phyloP scores from a whole-genome alignment of 2,888 invertebrate genomes.

The Aspidiotus destructor region DNA sequence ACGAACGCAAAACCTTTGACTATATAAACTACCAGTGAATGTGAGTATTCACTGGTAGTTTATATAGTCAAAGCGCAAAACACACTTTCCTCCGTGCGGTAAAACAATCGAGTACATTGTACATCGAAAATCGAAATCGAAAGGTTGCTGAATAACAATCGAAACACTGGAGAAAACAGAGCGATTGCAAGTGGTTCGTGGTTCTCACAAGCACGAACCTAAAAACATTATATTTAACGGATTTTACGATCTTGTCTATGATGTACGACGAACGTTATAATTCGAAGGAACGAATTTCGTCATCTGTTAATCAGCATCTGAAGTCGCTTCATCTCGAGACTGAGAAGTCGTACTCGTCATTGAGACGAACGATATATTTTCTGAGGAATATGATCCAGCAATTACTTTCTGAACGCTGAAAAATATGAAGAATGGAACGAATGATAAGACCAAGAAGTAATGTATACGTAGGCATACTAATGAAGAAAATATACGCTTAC shows the following conservation, averaged over 20 bases:
- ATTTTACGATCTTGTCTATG: neutral
- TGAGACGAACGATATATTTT: slow-evolving; percentile 8
- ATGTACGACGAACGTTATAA: neutral
- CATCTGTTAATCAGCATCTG: neutral
- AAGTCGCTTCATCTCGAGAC: neutral
- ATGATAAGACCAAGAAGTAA: neutral
- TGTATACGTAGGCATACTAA: neutral
- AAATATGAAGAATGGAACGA: slow-evolving; percentile 5
- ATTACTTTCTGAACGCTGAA: slow-evolving; percentile 5
- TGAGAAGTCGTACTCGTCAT: neutral
- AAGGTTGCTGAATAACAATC: too few species aligned
- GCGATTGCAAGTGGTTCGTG: too few species aligned
- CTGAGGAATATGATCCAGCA: neutral
- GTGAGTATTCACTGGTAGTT: too few species aligned
- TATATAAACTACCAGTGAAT: too few species aligned
- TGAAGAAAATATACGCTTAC: neutral
- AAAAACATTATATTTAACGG: neutral
- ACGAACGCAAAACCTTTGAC: too few species aligned
- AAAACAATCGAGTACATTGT: too few species aligned
- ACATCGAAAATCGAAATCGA: too few species aligned
- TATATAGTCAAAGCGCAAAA: too few species aligned
- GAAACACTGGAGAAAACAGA: too few species aligned
- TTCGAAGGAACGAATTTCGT: slow-evolving; percentile 8
- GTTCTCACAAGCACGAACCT: too few species aligned
- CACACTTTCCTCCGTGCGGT: too few species aligned